These are phyloP conservation scores for Odontomachus brunneus DNA, from an alignment of 1,140 invertebrate species.

Conservation along the genomic window DNA sequence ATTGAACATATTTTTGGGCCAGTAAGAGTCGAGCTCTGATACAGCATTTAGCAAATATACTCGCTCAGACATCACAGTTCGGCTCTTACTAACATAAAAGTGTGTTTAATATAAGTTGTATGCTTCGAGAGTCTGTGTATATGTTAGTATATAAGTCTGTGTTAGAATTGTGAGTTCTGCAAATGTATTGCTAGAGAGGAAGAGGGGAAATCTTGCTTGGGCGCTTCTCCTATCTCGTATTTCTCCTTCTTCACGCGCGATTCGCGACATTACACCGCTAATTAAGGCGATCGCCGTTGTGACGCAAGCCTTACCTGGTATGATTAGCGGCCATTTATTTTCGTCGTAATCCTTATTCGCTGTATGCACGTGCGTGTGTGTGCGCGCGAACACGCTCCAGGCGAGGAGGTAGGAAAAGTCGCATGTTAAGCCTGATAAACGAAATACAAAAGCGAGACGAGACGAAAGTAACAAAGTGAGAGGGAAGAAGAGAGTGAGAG, in stretches of 20 bases:
- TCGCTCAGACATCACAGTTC: too few relatives aligned
- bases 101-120: too few relatives aligned
- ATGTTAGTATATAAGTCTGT: too few relatives aligned
- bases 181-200: too few relatives aligned
- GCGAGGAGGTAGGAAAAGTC: constrained; percentile 74
- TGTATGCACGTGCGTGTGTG: background rate
- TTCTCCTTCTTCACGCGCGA: background rate
- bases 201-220: background rate
- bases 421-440: constrained; percentile 81
- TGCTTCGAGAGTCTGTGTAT: too few relatives aligned
- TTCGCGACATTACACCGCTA: constrained; percentile 31
- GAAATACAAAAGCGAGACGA: constrained; percentile 78
- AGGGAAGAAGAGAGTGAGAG: constrained; percentile 17
- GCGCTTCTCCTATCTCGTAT: background rate
- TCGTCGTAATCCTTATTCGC: constrained; percentile 68
- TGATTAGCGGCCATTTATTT: constrained; percentile 50
- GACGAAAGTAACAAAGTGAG: constrained; percentile 24
- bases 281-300: constrained; percentile 41
- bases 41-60: too few relatives aligned
- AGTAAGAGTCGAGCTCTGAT: too few relatives aligned
- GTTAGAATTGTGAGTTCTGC: too few relatives aligned
- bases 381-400: constrained; percentile 40
- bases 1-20: too few relatives aligned
- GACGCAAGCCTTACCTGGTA: constrained; percentile 44
- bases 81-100: too few relatives aligned